Conservation (phyloP, 2,888 invertebrate genomes). For the Pollenia labialis region DNA sequence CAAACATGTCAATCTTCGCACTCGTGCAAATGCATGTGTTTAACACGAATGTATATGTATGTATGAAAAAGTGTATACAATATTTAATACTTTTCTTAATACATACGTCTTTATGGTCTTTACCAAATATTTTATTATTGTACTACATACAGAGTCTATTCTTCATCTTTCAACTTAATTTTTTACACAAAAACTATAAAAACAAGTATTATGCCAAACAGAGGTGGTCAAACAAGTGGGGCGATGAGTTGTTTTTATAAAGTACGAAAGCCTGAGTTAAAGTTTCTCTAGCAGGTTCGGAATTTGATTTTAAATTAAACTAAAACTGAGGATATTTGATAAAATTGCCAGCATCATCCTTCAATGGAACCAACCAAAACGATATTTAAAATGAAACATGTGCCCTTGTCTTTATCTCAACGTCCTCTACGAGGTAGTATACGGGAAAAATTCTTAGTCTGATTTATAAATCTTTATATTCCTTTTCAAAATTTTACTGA, state of each 20-base stretch:
- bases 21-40: not conserved
- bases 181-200: slow-evolving; percentile 7
- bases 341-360: too few relatives aligned
- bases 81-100: slow-evolving; percentile 46
- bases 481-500: too few relatives aligned
- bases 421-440: too few relatives aligned
- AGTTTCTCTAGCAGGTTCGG: too few relatives aligned
- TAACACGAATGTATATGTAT: not conserved
- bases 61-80: not conserved
- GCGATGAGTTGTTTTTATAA: not conserved
- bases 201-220: slow-evolving; percentile 24
- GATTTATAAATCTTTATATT: too few relatives aligned
- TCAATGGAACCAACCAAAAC: too few relatives aligned
- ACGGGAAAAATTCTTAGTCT: too few relatives aligned
- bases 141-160: not conserved
- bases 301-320: too few relatives aligned
- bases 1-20: slow-evolving; percentile 7
- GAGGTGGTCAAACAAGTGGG: not conserved
- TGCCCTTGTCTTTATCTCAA: too few relatives aligned
- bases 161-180: not conserved
- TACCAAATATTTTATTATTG: slow-evolving; percentile 1
- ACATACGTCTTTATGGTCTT: slow-evolving; percentile 39
- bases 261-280: too few relatives aligned
- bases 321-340: too few relatives aligned
- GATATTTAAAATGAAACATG: too few relatives aligned